Conservation (phyloP, 2,888 invertebrate species). For the Sinopyrophorus schimmeli region DNA sequence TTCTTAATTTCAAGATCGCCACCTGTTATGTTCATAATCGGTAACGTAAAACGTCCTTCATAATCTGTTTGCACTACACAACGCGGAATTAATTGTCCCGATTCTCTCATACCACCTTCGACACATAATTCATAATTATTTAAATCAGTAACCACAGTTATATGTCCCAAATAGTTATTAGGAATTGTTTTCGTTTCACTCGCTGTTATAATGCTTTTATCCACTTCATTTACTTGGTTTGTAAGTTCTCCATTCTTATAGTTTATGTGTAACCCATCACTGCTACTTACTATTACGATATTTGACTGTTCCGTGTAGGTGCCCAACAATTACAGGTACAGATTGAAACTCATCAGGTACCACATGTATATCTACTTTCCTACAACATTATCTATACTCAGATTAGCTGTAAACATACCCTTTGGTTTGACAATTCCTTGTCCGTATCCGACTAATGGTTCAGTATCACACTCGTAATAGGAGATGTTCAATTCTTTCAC, state of each 20-base stretch:
- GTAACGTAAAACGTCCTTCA: slow-evolving; percentile 23
- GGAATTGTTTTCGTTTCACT: slow-evolving; percentile 21
- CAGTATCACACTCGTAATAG: slow-evolving; percentile 11
- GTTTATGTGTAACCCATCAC: slow-evolving; percentile 25
- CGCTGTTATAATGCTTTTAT: slow-evolving; percentile 10
- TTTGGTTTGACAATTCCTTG: slow-evolving; percentile 28
- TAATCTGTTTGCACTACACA: slow-evolving; percentile 28
- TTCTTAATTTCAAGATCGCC: slow-evolving; percentile 10
- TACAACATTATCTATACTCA: slow-evolving; percentile 17
- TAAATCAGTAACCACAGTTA: slow-evolving; percentile 19
- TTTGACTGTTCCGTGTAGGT: slow-evolving; percentile 37
- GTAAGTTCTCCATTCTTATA: slow-evolving; percentile 17
- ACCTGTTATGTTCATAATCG: slow-evolving; percentile 17
- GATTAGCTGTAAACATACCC: slow-evolving; percentile 15
- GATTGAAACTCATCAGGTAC: slow-evolving; percentile 34
- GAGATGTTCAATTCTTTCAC: slow-evolving; percentile 16
- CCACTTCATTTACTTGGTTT: slow-evolving; percentile 13
- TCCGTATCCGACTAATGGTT: slow-evolving; percentile 33
- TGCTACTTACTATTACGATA: slow-evolving; percentile 30
- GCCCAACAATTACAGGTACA: slow-evolving; percentile 36
- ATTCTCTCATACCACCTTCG: slow-evolving; percentile 30
- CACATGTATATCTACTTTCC: slow-evolving; percentile 27
- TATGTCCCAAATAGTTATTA: slow-evolving; percentile 26
- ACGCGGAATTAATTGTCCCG: slow-evolving; percentile 27
- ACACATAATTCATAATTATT: slow-evolving; percentile 19